Evolutionary conservation across 2,113 vertebrate genomes (phyloP).

Genomic region (Heteronetta atricapilla): DNA sequence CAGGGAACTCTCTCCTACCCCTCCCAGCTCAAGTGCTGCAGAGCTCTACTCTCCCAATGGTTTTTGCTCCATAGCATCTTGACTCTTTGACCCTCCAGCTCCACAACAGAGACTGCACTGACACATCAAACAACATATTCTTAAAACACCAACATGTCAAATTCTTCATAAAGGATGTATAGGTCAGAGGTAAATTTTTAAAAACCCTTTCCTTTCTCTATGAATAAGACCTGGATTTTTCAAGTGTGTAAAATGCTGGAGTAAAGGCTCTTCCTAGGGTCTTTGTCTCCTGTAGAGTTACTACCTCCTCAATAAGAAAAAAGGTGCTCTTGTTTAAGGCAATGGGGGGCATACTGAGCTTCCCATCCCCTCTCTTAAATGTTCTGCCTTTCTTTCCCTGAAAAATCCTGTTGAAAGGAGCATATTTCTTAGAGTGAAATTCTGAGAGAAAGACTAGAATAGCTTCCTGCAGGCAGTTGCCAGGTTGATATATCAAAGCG

Average conservation of each 20-base stretch:
- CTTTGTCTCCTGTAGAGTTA: conserved; percentile 43
- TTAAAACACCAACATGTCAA: conserved; percentile 22
- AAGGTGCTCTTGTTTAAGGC: conserved; percentile 22
- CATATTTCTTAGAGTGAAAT: conserved; percentile 48
- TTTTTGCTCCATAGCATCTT: background rate
- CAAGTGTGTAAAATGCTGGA: conserved; percentile 2
- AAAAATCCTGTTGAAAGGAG: conserved; percentile 53
- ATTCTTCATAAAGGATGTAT: background rate
- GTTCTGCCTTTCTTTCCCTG: conserved; percentile 15
- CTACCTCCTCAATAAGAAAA: conserved; percentile 66
- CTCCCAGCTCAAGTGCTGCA: background rate
- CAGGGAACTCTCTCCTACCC: background rate
- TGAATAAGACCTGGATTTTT: conserved; percentile 21
- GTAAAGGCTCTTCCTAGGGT: conserved; percentile 10
- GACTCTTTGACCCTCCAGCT: conserved; percentile 26
- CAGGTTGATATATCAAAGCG: conserved; percentile 54
- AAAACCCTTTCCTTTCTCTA: background rate
- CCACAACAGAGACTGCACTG: background rate
- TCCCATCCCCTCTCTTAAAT: conserved; percentile 51
- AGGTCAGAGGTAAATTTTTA: conserved; percentile 7
- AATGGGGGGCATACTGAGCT: conserved; percentile 2
- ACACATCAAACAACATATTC: conserved; percentile 18
- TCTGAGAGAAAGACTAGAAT: conserved; percentile 62
- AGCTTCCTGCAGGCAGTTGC: conserved; percentile 63
- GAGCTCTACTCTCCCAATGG: background rate